These are phyloP conservation scores for Vulpes lagopus DNA, from an alignment of 2,113 vertebrate genomes.

Conservation along the genomic window DNA sequence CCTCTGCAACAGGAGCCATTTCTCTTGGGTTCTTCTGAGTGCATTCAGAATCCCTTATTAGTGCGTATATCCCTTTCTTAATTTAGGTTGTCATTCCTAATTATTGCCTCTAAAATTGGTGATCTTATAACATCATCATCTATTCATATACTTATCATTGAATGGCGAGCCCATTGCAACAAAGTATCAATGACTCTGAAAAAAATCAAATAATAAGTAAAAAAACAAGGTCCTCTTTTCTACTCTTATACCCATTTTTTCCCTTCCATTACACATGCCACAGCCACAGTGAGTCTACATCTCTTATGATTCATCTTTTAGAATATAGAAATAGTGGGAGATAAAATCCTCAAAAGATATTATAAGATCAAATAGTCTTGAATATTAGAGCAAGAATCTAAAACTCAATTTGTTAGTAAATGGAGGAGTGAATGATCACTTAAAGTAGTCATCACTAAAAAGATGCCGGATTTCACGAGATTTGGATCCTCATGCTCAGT, in stretches of 20 bases:
- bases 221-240: fast-evolving
- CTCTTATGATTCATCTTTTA: background rate
- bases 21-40: background rate
- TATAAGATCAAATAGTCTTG: background rate
- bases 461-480: background rate
- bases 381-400: background rate
- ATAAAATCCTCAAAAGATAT: background rate
- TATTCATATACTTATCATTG: background rate
- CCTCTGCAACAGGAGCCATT: background rate
- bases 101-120: background rate
- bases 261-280: background rate
- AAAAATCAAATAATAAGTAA: background rate
- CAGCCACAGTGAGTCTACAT: background rate
- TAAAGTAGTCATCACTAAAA: background rate
- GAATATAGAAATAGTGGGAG: background rate
- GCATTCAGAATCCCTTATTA: background rate
- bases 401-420: background rate
- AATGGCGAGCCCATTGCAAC: background rate
- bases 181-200: background rate
- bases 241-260: background rate
- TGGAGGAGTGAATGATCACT: background rate
- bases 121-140: background rate
- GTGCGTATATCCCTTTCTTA: background rate
- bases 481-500: background rate
- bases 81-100: background rate